Evolutionary conservation across 2,797 vertebrate genomes (phyloP).

Genomic region (Rhincodon typus): DNA sequence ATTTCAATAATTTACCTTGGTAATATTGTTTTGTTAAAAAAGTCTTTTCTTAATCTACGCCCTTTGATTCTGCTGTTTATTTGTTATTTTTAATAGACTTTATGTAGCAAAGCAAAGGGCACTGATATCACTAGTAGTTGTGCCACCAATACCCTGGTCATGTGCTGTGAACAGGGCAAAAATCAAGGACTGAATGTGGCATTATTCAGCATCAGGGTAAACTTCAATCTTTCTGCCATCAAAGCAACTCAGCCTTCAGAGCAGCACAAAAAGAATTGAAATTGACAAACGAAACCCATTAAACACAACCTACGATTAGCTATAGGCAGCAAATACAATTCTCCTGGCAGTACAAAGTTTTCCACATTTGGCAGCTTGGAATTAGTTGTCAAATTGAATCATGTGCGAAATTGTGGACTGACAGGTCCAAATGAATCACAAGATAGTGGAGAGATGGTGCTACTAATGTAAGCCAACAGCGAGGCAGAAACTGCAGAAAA

Average conservation of each 20-base stretch:
- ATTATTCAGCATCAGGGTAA: not conserved
- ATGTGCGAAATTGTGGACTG: not conserved
- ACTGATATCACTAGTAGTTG: not conserved
- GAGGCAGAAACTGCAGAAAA: not conserved
- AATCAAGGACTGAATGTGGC: not conserved
- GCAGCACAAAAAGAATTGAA: not conserved
- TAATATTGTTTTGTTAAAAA: not conserved
- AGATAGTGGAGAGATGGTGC: not conserved
- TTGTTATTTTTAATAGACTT: not conserved
- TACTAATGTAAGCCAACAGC: not conserved
- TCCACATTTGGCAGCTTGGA: not conserved
- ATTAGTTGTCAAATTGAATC: conserved; percentile 4
- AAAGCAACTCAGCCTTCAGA: not conserved
- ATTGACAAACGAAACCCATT: not conserved
- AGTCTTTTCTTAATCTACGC: not conserved
- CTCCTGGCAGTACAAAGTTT: not conserved
- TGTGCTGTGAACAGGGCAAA: not conserved
- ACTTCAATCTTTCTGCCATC: not conserved
- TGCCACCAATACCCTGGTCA: not conserved
- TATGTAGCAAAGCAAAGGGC: not conserved
- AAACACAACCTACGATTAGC: not conserved
- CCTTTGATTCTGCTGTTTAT: not conserved
- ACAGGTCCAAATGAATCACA: not conserved
- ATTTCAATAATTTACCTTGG: too few species aligned
- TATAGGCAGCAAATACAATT: not conserved